Evolutionary conservation across 2,888 invertebrate genomes (phyloP).

Genomic region (Stenodera caucasica): DNA sequence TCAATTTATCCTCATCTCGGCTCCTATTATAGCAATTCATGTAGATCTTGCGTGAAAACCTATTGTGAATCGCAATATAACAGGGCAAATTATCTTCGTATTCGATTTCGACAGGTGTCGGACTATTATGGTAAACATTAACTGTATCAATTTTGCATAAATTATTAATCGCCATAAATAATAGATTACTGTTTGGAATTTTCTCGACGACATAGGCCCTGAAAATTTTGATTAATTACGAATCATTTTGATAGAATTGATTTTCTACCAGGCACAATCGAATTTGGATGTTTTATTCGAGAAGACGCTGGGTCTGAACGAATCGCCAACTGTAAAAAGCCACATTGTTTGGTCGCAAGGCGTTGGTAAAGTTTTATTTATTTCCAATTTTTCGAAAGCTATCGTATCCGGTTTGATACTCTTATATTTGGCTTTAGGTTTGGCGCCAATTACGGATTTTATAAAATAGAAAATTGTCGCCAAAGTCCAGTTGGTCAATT

Average conservation of each 20-base stretch:
- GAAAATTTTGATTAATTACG: constrained; percentile 25
- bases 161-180: constrained; percentile 74
- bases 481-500: constrained; percentile 50
- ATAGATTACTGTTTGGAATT: constrained; percentile 76
- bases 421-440: constrained; percentile 35
- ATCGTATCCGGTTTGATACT: constrained; percentile 43
- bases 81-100: constrained; percentile 48
- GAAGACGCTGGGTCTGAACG: constrained; percentile 35
- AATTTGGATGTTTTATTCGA: constrained; percentile 39
- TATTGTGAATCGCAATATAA: constrained; percentile 52
- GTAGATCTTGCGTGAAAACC: constrained; percentile 49
- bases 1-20: constrained; percentile 35
- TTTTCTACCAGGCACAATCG: constrained; percentile 62
- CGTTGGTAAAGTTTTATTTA: constrained; percentile 78
- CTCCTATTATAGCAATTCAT: constrained; percentile 46
- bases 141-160: constrained; percentile 56
- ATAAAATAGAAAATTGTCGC: constrained; percentile 31
- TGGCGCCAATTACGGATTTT: constrained; percentile 31
- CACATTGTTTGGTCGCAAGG: constrained; percentile 77
- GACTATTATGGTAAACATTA: constrained; percentile 40
- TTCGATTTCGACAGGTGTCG: constrained; percentile 48
- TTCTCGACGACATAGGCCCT: constrained; percentile 73
- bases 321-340: constrained; percentile 46
- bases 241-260: neutral
- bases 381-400: constrained; percentile 67